Base-by-base conservation (phyloP, 2,797 vertebrate species). In the Rhyacichthys aspro region DNA sequence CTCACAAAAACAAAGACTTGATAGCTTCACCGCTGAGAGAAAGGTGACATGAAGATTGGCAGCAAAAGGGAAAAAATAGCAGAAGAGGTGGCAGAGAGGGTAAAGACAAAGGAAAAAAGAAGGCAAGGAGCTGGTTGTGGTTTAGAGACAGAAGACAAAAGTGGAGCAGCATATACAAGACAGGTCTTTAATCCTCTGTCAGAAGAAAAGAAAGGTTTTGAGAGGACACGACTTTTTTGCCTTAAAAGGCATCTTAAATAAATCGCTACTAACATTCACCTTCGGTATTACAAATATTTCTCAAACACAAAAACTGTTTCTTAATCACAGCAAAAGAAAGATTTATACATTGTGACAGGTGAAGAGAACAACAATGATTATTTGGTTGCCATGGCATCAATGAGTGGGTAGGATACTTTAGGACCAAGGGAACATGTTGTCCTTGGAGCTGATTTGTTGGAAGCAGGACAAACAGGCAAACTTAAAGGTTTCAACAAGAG, bases 121-220 rank as follows among this genome's bases (percentile, higher is more conserved):
- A 47, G 50, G 54, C 0, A 19, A 63, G 57, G 43, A 44, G 68
- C 23, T 38, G 42, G 59, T 8, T 56, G 57, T 59, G 71, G 55
- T 48, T 70, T 18, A 16, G 70, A 62, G 14, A 12, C 42, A 58
- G 45, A 12, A 68, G 53, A 53, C 14, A 23, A 43, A 9, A 15
- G 41, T 8, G 0, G 7, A 28, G 12, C n/a, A n/a, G n/a, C n/a
- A n/a, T 15, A 8, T 0, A 36, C 63, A 46, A 43, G 72, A 54
- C 8, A 67, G 68, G 56, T 48, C 50, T 72, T 74, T 72, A 74
- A 79, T 70, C 67, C 68, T 60, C 63, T 43, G 63, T 72, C 69
- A 76, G 61, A 39, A 3, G 14, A 41, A 44, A 50, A 7, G 55
- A 56, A 28, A 11, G 7, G 52, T 43, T 65, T 8, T 34, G 15